A percentile compares a stretch with the other conserved stretches of the same genome.
Evolutionary conservation across 2,797 vertebrate species (phyloP).

Genomic region (Phoxinus dragarum): DNA sequence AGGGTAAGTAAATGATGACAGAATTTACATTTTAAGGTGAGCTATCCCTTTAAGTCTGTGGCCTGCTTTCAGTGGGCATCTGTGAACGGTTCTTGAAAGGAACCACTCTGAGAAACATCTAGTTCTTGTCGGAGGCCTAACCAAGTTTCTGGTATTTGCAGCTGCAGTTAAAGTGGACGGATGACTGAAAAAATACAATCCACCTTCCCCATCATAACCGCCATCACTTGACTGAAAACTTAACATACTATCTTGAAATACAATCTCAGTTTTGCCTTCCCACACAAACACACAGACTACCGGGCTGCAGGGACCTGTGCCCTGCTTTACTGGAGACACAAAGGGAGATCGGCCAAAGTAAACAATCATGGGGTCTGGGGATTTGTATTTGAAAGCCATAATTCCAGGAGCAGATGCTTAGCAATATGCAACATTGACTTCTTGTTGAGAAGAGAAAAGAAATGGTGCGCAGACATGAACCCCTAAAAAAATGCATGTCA

Average conservation of each 20-base stretch:
- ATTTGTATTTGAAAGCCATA: constrained; percentile 35
- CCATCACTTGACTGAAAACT: constrained; percentile 32
- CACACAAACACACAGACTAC: constrained; percentile 31
- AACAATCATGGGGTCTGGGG: constrained; percentile 34
- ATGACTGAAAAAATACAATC: constrained; percentile 48
- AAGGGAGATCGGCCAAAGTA: constrained; percentile 41
- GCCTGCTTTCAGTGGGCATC: background rate
- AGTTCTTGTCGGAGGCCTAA: background rate
- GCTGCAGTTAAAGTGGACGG: constrained; percentile 30
- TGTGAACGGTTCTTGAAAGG: background rate
- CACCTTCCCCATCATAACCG: constrained; percentile 1
- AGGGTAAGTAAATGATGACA: background rate
- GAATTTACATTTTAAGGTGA: background rate
- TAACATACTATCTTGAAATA: constrained; percentile 47
- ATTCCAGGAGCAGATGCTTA: constrained; percentile 33
- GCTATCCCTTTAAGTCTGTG: background rate
- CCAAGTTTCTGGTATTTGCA: constrained; percentile 30
- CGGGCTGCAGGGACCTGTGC: constrained; percentile 28
- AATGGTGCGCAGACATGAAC: background rate
- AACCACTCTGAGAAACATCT: background rate
- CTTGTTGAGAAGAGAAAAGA: constrained; percentile 1
- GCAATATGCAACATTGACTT: constrained; percentile 22
- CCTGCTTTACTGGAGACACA: constrained; percentile 38
- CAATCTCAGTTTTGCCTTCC: constrained; percentile 28
- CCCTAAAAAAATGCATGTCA: background rate